Evolutionary conservation across 2,888 invertebrate species (phyloP), one percentile per base, ranked within the genome.

Genomic region (Coleophora deauratella): DNA sequence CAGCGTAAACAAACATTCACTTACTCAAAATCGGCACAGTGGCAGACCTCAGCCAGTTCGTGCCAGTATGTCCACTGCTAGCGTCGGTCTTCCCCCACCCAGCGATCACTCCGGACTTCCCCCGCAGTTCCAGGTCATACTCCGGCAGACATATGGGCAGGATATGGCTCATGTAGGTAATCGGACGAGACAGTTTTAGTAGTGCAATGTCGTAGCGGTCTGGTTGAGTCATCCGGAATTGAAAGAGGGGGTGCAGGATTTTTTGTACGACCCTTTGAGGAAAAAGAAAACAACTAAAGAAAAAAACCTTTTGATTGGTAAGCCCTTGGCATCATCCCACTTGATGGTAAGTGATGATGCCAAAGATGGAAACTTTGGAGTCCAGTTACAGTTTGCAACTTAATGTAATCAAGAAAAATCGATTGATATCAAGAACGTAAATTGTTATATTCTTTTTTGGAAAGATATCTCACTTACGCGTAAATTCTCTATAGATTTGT

Each of bases 41-140:
- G 0, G 94, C 94, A 45, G 94, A 94, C 57, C 93, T 88, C 46
- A 95, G 77, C 49, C 93, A 81, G 59, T 94, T 93, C 0, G 95
- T 95, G 7, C 95, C 95, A 10, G 92, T 91, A 49, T 93, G 91
- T 0, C 91, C 90, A 44, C 87, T 88, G 34, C 89, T 89, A 0
- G 91, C 86, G 48, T 92, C 92, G 1, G 93, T 92, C 71, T 94
- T 94, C 1, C 94, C 94, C 94, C 94, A 95, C 0, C 94, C 94
- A 0, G 94, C 94, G 0, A 94, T 93, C 1, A 86, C 77, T 0
- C 82, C 86, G 0, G 73, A 62, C 41, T 73, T 68, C 0, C 85
- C 85, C 1, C 77, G 39, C 1, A 84, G 40, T 27, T 77, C 72
- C 52, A 84, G 50, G 12, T 76, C 77, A 0, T 58, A 44, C 8